These are phyloP conservation scores for Oreochromis aureus DNA, from an alignment of 2,113 vertebrate species.

Conservation along the genomic window DNA sequence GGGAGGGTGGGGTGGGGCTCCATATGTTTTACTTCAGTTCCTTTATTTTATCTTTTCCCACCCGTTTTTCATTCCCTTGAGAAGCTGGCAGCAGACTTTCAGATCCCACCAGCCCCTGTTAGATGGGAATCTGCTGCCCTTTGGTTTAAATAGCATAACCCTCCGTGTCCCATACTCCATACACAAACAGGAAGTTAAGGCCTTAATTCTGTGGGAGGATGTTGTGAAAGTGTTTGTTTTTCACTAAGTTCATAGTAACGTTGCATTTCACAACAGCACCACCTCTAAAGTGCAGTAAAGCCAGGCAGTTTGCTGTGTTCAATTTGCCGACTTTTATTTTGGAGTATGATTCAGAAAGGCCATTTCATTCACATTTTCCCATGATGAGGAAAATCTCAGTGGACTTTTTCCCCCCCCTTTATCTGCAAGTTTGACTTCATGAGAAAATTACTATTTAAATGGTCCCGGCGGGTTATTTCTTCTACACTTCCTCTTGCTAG, in stretches of 20 bases:
- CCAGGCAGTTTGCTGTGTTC: background rate
- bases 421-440: conserved; percentile 14
- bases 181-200: conserved; percentile 70
- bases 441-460: conserved; percentile 45
- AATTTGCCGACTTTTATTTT: background rate
- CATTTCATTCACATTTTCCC: background rate
- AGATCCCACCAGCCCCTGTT: conserved; percentile 41
- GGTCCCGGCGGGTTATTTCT: conserved; percentile 22
- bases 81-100: conserved; percentile 42
- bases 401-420: background rate
- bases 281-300: background rate
- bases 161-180: conserved; percentile 54
- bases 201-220: conserved; percentile 56
- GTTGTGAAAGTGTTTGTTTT: conserved; percentile 53
- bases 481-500: conserved; percentile 38
- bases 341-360: background rate
- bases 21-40: conserved; percentile 12
- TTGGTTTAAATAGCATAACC: conserved; percentile 68
- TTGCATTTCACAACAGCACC: background rate
- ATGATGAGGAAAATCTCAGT: conserved; percentile 27
- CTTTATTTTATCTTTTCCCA: conserved; percentile 35
- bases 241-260: background rate
- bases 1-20: background rate
- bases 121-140: conserved; percentile 74
- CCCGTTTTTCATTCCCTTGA: conserved; percentile 38